Evolutionary conservation across 1,140 invertebrate genomes (phyloP).

Genomic region (Atta colombica): DNA sequence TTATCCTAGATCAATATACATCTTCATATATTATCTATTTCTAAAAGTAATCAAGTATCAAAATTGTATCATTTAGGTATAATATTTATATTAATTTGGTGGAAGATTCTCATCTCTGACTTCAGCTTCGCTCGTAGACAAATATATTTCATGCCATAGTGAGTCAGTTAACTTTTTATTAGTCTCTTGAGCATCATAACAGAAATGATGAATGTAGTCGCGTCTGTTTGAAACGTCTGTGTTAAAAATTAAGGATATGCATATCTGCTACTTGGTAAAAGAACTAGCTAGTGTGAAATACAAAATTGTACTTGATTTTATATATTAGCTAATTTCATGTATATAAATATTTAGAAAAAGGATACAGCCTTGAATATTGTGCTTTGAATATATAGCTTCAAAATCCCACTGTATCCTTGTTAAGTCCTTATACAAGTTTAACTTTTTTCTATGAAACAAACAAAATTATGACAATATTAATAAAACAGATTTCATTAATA

Average conservation of each 20-base stretch:
- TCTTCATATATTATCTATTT: neutral
- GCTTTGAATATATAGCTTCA: neutral
- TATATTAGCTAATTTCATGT: neutral
- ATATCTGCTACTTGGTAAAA: too few species aligned
- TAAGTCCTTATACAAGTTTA: constrained; percentile 51
- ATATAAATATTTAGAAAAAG: constrained; percentile 41
- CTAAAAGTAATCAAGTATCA: neutral
- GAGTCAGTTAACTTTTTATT: constrained; percentile 27
- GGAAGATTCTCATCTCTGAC: neutral
- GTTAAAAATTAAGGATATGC: constrained; percentile 41
- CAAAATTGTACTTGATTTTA: neutral
- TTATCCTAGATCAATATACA: neutral
- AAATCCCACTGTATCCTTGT: constrained; percentile 66
- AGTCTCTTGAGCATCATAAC: constrained; percentile 39
- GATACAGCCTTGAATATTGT: constrained; percentile 66
- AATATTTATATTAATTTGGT: neutral
- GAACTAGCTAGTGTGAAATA: neutral
- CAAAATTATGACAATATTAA: neutral
- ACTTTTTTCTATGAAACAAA: constrained; percentile 66
- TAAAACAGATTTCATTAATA: neutral
- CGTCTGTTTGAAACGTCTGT: constrained; percentile 50
- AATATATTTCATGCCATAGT: constrained; percentile 65
- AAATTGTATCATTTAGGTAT: neutral
- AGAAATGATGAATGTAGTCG: constrained; percentile 63
- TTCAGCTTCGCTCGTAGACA: neutral